Evolutionary conservation across 2,113 vertebrate species (phyloP).

Genomic region (Orcinus orca): DNA sequence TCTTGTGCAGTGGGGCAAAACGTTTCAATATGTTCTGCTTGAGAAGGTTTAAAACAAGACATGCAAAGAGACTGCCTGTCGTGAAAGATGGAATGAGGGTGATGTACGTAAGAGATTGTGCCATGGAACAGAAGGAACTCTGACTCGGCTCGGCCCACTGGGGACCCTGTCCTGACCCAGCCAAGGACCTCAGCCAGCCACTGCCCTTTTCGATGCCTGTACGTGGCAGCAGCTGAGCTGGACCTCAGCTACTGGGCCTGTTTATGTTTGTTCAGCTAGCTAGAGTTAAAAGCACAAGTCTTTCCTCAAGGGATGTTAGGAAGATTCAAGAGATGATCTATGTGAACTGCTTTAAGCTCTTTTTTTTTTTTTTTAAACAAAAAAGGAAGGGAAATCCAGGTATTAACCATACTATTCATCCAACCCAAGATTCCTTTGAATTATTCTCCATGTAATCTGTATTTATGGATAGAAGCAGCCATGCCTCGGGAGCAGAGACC

Average conservation of each 20-base stretch:
- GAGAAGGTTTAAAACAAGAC: constrained; percentile 71
- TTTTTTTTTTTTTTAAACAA: not conserved
- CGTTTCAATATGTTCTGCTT: constrained; percentile 74
- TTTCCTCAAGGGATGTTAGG: constrained; percentile 29
- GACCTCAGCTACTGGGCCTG: not conserved
- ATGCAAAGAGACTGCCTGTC: constrained; percentile 55
- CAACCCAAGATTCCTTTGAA: constrained; percentile 57
- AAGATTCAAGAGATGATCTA: constrained; percentile 59
- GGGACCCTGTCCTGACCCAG: not conserved
- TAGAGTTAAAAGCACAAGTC: constrained; percentile 20
- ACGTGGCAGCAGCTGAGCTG: not conserved
- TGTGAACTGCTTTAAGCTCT: constrained; percentile 50
- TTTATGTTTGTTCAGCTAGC: not conserved
- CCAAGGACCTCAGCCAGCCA: not conserved
- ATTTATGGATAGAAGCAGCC: constrained; percentile 71
- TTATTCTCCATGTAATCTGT: constrained; percentile 68
- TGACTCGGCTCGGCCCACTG: not conserved
- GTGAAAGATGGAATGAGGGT: constrained; percentile 35
- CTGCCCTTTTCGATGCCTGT: not conserved
- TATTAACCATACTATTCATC: constrained; percentile 69
- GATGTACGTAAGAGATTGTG: not conserved
- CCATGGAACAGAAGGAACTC: not conserved
- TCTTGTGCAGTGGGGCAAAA: constrained; percentile 60
- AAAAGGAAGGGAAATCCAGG: constrained; percentile 51
- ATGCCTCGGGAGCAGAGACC: constrained; percentile 64